These are phyloP conservation scores for Pipa parva DNA, from an alignment of 2,113 vertebrate species.

Conservation along the genomic window DNA sequence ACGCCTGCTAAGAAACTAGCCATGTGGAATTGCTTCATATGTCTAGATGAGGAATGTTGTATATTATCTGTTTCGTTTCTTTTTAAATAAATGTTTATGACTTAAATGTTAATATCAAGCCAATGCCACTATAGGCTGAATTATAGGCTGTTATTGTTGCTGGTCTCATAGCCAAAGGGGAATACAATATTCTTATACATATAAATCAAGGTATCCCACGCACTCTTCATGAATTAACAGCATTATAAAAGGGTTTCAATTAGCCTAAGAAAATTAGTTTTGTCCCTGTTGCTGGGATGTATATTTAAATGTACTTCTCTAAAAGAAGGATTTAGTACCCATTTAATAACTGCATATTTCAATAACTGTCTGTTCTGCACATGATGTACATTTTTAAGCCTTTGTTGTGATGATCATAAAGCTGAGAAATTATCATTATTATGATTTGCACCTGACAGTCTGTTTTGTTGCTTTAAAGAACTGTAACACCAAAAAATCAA, in stretches of 20 bases:
- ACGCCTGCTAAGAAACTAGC: not conserved
- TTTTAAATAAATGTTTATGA: slow-evolving; percentile 41
- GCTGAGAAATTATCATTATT: too few relatives aligned
- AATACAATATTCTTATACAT: slow-evolving; percentile 18
- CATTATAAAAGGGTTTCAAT: slow-evolving; percentile 33
- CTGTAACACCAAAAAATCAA: too few relatives aligned
- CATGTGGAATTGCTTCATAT: slow-evolving; percentile 7
- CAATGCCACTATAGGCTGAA: slow-evolving; percentile 26
- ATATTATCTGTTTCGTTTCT: slow-evolving; percentile 27
- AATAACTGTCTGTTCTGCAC: too few relatives aligned
- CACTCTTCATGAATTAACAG: slow-evolving; percentile 29
- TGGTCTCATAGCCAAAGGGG: slow-evolving; percentile 10
- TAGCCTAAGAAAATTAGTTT: slow-evolving; percentile 34
- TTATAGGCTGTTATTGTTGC: slow-evolving; percentile 30
- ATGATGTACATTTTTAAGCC: too few relatives aligned
- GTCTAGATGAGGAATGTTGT: slow-evolving; percentile 25
- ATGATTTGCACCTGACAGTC: too few relatives aligned
- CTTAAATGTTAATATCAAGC: slow-evolving; percentile 35
- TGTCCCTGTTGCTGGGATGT: not conserved
- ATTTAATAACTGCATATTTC: too few relatives aligned
- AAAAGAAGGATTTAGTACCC: too few relatives aligned
- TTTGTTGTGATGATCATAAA: too few relatives aligned
- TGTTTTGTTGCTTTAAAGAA: too few relatives aligned
- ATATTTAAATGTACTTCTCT: too few relatives aligned
- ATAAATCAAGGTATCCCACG: slow-evolving; percentile 36